Evolutionary conservation across 2,113 vertebrate species (phyloP).

Genomic region (Spilogale gracilis): DNA sequence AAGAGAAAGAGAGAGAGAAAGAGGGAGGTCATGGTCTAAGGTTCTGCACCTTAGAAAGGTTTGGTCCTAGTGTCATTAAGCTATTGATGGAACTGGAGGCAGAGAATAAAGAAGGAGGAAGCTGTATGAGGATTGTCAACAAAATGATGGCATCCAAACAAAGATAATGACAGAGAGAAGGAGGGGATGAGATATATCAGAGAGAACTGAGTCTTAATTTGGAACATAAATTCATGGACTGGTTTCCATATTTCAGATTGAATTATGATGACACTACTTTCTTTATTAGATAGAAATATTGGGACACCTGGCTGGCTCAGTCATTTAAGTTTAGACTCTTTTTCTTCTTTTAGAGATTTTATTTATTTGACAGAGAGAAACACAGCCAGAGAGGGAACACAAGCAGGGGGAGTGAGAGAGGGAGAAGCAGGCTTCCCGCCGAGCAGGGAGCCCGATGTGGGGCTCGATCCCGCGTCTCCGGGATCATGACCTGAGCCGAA

Average conservation of each 20-base stretch:
- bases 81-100: neutral
- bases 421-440: too few relatives aligned
- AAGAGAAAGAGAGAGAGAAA: too few relatives aligned
- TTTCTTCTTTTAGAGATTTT: too few relatives aligned
- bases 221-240: neutral
- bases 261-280: neutral
- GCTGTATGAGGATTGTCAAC: fast-evolving
- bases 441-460: too few relatives aligned
- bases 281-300: neutral
- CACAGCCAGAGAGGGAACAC: too few relatives aligned
- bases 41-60: neutral
- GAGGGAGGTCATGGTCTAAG: too few relatives aligned
- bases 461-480: too few relatives aligned
- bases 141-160: neutral
- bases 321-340: neutral
- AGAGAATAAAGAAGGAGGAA: neutral
- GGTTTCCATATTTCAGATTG: neutral
- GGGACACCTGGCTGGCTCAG: neutral
- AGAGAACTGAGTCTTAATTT: neutral
- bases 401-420: too few relatives aligned
- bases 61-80: neutral
- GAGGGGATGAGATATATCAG: neutral
- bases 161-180: neutral
- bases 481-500: too few relatives aligned
- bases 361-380: too few relatives aligned